Evolutionary conservation across 2,888 invertebrate species (phyloP).

Genomic region (Galerucella pusilla): DNA sequence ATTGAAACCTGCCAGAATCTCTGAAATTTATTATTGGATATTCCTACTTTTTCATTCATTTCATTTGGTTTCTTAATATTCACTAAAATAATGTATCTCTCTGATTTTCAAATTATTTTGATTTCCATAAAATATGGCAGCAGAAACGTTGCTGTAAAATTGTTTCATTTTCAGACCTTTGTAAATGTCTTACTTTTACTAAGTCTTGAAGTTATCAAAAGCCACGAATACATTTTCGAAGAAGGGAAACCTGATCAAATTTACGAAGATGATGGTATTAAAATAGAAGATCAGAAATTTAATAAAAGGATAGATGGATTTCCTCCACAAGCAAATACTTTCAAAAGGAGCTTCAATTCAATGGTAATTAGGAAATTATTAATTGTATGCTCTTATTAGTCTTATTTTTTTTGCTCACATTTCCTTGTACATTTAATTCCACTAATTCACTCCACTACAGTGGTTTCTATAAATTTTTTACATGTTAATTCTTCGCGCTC

Average conservation of each 20-base stretch:
- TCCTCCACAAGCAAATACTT: background rate
- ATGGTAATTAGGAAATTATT: conserved; percentile 4
- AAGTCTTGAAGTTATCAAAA: conserved; percentile 7
- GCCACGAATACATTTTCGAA: conserved; percentile 18
- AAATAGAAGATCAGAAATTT: conserved; percentile 13
- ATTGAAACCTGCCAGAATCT: too few species aligned
- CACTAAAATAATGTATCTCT: too few species aligned
- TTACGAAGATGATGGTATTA: conserved; percentile 20
- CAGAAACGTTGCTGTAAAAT: too few species aligned
- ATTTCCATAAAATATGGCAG: too few species aligned
- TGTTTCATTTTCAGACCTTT: conserved; percentile 12
- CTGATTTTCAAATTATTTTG: background rate
- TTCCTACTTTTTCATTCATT: too few species aligned
- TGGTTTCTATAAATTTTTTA: too few species aligned
- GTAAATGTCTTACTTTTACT: conserved; percentile 13
- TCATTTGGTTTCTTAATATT: too few species aligned
- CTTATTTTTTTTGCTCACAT: too few species aligned
- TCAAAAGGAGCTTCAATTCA: conserved; percentile 16
- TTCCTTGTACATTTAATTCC: too few species aligned
- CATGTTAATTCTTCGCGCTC: too few species aligned
- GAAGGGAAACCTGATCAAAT: conserved; percentile 18
- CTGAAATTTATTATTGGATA: too few species aligned
- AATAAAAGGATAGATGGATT: conserved; percentile 14
- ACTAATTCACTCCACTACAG: too few species aligned
- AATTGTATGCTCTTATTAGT: background rate